Evolutionary conservation across 2,797 vertebrate species (phyloP), one percentile per base, ranked within the genome.

Genomic region (Pogoniulus pusillus): DNA sequence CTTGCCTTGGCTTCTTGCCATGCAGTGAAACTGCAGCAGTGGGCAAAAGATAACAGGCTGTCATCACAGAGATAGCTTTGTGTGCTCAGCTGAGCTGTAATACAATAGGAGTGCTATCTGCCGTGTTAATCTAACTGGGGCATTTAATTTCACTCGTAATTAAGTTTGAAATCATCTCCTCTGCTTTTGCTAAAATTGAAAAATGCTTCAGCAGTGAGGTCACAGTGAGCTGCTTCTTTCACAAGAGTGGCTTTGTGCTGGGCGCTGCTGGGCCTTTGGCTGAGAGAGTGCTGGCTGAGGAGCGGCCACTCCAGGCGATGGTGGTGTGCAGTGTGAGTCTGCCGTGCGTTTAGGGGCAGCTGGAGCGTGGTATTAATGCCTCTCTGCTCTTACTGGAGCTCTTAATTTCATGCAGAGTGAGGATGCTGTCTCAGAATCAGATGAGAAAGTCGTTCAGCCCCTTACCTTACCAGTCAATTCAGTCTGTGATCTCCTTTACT

Each of bases 181-280:
- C 53, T 94, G 57, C 62, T 93, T 93, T 92, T 72, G 39, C 45
- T 93, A 86, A 96, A 95, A 94, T 93, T 91, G 95, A 95, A 95
- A 96, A 93, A 93, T 89, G 70, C 83, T 82, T 91, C 62, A 92
- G 43, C 51, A 24, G 27, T 51, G 81, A 95, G 89, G 83, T 78
- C 88, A 91, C 82, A 39, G 74, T 90, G 75, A 90, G 76, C 82
- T 75, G 49, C 77, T 91, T 30, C 37, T 79, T 89, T 43, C 65
- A 95, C 76, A 85, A 85, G 83, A 82, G 11, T 80, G 87, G 29
- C 87, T 92, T 85, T 91, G 85, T 87, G 3, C 34, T 57, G n/a
- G 57, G n/a, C 69, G 22, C 68, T 87, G 49, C 60, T 68, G 70
- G 71, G 39, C 63, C 37, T 60, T 78, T 69, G 83, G 29, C 68